These are phyloP conservation scores for Hesperia comma DNA, from an alignment of 2,888 invertebrate genomes.

Conservation along the genomic window DNA sequence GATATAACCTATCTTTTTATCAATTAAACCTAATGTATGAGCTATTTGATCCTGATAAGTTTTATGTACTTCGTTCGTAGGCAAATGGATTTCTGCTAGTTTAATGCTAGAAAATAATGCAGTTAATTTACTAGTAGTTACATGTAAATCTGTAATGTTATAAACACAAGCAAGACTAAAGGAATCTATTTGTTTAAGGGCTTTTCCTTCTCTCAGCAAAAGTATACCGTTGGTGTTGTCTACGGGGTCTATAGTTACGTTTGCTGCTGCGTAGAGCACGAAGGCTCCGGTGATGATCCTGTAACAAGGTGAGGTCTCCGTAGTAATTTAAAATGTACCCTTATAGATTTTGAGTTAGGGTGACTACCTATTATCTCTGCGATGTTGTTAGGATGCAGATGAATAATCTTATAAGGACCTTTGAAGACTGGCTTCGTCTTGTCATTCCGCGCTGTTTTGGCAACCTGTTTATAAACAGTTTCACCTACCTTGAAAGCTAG, in stretches of 20 bases:
- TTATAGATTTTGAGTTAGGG: constrained; percentile 39
- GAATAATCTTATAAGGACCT: constrained; percentile 39
- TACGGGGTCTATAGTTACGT: constrained; percentile 19
- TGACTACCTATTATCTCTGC: constrained; percentile 41
- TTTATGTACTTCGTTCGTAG: background rate
- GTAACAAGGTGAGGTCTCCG: constrained; percentile 39
- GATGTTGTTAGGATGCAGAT: constrained; percentile 37
- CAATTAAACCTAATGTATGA: constrained; percentile 3
- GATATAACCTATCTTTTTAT: constrained; percentile 17
- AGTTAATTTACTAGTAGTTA: constrained; percentile 10
- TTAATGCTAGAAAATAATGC: constrained; percentile 6
- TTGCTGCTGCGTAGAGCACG: constrained; percentile 25
- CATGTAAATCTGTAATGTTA: constrained; percentile 24
- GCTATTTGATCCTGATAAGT: constrained; percentile 13
- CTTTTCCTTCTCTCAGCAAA: constrained; percentile 24
- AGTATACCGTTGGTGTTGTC: constrained; percentile 24
- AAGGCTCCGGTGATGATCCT: constrained; percentile 29
- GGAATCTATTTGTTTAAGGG: constrained; percentile 24
- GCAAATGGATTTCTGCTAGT: background rate
- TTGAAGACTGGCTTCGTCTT: constrained; percentile 40
- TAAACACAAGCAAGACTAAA: constrained; percentile 27
- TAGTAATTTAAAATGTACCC: constrained; percentile 39
- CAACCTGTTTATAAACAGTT: constrained; percentile 45
- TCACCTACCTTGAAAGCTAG: constrained; percentile 46
- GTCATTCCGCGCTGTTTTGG: constrained; percentile 46